These are phyloP conservation scores for Machimus rusticus DNA, from an alignment of 2,888 invertebrate species.

Conservation along the genomic window DNA sequence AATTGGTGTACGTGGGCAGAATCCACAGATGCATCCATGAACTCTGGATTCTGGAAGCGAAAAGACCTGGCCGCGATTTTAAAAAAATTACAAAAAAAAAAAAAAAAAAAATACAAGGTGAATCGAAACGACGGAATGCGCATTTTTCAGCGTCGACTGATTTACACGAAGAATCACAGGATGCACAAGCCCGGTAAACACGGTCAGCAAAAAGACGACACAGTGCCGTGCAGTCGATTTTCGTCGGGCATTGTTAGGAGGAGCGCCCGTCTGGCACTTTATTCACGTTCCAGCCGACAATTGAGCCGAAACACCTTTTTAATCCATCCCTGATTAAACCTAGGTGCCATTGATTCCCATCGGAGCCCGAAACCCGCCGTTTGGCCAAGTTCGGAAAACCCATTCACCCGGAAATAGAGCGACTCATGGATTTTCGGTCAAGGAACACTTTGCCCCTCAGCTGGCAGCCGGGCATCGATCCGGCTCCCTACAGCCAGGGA, in stretches of 20 bases:
- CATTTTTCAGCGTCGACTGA: not conserved
- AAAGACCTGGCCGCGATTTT: not conserved
- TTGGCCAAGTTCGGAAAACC: not conserved
- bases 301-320: not conserved
- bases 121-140: not conserved
- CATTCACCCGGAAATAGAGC: not conserved
- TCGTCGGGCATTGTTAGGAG: not conserved
- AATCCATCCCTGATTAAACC: not conserved
- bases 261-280: not conserved
- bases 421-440: constrained; percentile 26
- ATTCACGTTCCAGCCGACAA: not conserved
- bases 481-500: not conserved
- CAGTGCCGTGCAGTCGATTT: not conserved
- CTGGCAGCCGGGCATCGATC: not conserved
- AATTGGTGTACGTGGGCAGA: not conserved
- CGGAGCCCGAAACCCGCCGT: not conserved
- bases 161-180: not conserved
- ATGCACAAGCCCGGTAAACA: not conserved
- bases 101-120: not conserved
- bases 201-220: not conserved
- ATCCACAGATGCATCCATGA: not conserved
- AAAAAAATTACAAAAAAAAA: not conserved
- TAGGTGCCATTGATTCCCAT: not conserved
- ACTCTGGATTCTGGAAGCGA: not conserved
- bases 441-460: not conserved